These are phyloP conservation scores for Passer montanus DNA, from an alignment of 2,113 vertebrate genomes.

Conservation along the genomic window DNA sequence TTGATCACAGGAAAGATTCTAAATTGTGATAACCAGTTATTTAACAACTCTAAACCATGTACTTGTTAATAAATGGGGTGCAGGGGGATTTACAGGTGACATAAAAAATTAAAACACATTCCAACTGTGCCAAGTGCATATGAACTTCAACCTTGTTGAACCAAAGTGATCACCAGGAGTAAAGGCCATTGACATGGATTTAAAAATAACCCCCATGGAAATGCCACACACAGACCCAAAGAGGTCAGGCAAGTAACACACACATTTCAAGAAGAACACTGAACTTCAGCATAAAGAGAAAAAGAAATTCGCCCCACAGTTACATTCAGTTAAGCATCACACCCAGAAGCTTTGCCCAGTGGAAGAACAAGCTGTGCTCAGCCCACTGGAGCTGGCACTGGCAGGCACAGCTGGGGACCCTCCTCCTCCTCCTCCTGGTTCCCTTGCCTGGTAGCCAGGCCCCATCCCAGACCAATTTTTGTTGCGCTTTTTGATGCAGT, in stretches of 20 bases:
- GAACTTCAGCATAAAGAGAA: not conserved
- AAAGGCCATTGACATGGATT: slow-evolving; percentile 39
- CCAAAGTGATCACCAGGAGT: not conserved
- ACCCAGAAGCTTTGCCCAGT: not conserved
- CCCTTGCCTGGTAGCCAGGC: not conserved
- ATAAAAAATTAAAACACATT: not conserved
- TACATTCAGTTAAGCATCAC: slow-evolving; percentile 21
- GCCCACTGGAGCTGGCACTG: not conserved
- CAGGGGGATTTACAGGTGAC: not conserved
- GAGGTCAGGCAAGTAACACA: slow-evolving; percentile 1
- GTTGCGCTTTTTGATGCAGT: not conserved
- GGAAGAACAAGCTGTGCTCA: not conserved
- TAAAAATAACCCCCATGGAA: slow-evolving; percentile 1
- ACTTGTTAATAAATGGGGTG: not conserved
- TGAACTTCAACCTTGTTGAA: slow-evolving; percentile 24
- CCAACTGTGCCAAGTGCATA: not conserved
- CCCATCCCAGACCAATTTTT: not conserved
- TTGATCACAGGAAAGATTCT: not conserved
- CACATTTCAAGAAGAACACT: not conserved
- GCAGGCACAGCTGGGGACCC: not conserved
- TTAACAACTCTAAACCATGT: not conserved
- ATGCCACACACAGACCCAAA: not conserved
- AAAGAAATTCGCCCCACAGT: not conserved
- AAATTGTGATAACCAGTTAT: not conserved
- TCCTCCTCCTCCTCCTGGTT: not conserved